These are phyloP conservation scores for Vanessa cardui DNA, from an alignment of 2,888 invertebrate species.

Conservation along the genomic window DNA sequence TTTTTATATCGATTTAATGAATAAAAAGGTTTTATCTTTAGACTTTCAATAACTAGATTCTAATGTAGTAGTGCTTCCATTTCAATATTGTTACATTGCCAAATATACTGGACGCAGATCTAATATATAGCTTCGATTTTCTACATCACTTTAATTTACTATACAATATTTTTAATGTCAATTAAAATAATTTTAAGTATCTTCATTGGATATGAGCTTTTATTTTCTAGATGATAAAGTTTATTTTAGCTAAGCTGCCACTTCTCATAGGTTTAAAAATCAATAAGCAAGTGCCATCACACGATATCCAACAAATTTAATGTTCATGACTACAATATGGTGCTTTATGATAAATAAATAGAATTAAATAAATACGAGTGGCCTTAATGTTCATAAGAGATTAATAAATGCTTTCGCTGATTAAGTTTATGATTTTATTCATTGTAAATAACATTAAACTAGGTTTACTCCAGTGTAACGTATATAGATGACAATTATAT, in stretches of 20 bases:
- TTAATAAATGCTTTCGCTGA: conserved; percentile 47
- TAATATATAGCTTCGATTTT: conserved; percentile 48
- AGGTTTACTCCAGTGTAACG: conserved; percentile 55
- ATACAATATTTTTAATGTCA: conserved; percentile 34
- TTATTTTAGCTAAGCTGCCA: conserved; percentile 32
- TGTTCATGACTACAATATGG: conserved; percentile 47
- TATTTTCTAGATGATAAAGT: conserved; percentile 32
- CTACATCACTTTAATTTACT: conserved; percentile 51
- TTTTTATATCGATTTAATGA: conserved; percentile 37
- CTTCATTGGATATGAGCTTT: conserved; percentile 44
- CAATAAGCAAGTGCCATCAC: conserved; percentile 48
- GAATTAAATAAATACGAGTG: conserved; percentile 55
- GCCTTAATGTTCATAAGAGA: conserved; percentile 61
- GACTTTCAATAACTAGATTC: conserved; percentile 40
- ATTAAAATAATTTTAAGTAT: conserved; percentile 40
- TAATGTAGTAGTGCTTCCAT: conserved; percentile 67
- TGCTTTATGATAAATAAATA: conserved; percentile 53
- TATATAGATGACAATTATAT: conserved; percentile 25
- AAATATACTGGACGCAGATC: conserved; percentile 53
- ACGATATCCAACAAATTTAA: conserved; percentile 17
- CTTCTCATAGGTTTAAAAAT: conserved; percentile 28
- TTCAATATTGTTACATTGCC: conserved; percentile 55
- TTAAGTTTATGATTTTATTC: conserved; percentile 49
- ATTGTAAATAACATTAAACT: conserved; percentile 70
- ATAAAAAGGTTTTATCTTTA: conserved; percentile 31